Base-by-base conservation (phyloP, 2,888 invertebrate genomes). In the Drosophila melanocephala region DNA sequence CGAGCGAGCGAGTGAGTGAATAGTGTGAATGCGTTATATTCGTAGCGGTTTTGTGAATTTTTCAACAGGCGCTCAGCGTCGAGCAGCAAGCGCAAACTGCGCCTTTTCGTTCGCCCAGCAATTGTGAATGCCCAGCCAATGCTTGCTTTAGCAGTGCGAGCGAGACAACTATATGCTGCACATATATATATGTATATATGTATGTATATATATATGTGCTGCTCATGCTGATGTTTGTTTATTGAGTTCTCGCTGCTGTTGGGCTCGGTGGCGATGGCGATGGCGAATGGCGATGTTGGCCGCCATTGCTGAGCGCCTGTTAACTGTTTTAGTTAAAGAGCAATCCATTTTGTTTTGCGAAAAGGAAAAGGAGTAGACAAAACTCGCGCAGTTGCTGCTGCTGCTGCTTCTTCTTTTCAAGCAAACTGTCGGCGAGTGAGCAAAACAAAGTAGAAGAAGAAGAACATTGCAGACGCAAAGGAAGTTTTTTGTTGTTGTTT, bases 311-410 rank as follows among this genome's bases (percentile, higher is more conserved):
- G 80, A 22, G 56, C 71, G 77, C 93, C 93, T 93, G 87, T 79
- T 93, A 92, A 92, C 93, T 93, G 93, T 92, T 93, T 93, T 93
- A 93, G 93, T 93, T 93, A 93, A 91, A 92, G 92, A 93, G 91
- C 91, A 92, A 92, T 93, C 92, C 93, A 93, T 92, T 92, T 92
- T 92, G 92, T 93, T 90, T 91, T 91, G 87, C 81, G 77, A 79
- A 79, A 81, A 79, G 79, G 81, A 87, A 86, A 87, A 88, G 86
- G 86, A 87, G 86, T 77, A 81, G 81, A 65, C 75, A 70, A 72
- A 61, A 61, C 64, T 69, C 50, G 72, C 56, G 35, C 14, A 58
- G 47, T 72, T 64, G 57, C 60, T 33, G 26, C 62, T 62, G 59
- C 77, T 37, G 26, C 47, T 26, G 7, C 47, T 26, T 26, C 47